Percentiles rank a stretch among this genome's conserved stretches.
These are phyloP conservation scores for Ceyx erithaca DNA, from an alignment of 2,797 vertebrate species.

Conservation along the genomic window DNA sequence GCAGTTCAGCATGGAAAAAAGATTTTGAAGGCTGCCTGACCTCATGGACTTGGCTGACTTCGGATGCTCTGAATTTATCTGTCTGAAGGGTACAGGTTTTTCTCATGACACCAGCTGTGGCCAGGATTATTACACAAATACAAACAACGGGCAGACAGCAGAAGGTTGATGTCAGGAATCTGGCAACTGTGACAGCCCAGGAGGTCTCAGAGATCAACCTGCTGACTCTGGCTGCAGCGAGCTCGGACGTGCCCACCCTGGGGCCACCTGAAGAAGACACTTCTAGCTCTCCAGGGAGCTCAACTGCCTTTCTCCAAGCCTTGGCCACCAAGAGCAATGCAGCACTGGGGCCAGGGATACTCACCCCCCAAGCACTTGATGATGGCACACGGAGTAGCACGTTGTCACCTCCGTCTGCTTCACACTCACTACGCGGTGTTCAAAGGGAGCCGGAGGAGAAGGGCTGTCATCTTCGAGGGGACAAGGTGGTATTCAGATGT, in stretches of 20 bases:
- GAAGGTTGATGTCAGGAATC: background rate
- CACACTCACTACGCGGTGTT: slow-evolving; percentile 86
- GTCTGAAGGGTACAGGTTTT: background rate
- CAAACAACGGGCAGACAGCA: background rate
- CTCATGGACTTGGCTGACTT: background rate
- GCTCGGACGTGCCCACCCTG: fast-evolving
- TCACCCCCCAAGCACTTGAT: slow-evolving; percentile 87
- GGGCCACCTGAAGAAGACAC: background rate
- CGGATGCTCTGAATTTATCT: background rate
- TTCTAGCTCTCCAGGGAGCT: background rate
- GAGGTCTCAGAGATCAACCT: background rate
- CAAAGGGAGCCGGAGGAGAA: slow-evolving; percentile 85
- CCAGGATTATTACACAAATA: background rate
- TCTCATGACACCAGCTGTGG: background rate
- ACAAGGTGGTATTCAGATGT: background rate
- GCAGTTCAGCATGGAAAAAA: background rate
- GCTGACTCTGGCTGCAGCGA: background rate
- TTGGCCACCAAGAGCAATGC: background rate
- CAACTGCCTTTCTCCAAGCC: background rate
- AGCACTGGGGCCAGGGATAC: background rate
- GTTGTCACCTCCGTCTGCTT: slow-evolving; percentile 78
- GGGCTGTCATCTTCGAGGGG: slow-evolving; percentile 84
- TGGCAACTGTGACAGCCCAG: background rate
- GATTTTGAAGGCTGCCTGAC: background rate
- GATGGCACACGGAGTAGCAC: slow-evolving; percentile 79